Conservation (phyloP, 2,797 vertebrate species). For the Okamejei kenojei region DNA sequence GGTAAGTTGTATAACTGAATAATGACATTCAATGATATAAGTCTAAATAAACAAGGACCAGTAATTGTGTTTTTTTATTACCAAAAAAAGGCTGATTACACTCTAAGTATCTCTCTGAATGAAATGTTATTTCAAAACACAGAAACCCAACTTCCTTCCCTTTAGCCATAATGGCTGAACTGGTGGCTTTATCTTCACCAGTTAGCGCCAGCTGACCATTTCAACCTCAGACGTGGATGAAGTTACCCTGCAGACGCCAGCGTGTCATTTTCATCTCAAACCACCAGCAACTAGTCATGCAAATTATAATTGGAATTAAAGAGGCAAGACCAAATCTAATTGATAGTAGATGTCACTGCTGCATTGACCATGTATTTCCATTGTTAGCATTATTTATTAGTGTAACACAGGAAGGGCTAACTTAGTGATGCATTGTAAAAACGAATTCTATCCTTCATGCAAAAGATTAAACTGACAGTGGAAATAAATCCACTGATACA, state of each 20-base stretch:
- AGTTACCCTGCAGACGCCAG: not conserved
- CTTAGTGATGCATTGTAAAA: conserved; percentile 35
- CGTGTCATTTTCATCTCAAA: not conserved
- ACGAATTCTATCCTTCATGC: conserved; percentile 35
- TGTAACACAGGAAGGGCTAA: not conserved
- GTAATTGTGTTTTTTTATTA: not conserved
- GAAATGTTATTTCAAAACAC: not conserved
- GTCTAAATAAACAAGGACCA: too few species aligned
- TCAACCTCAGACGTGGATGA: not conserved
- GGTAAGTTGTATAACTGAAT: too few species aligned
- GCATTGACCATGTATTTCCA: not conserved
- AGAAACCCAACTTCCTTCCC: not conserved
- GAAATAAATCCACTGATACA: conserved; percentile 40
- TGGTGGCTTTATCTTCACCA: not conserved
- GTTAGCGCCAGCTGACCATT: not conserved
- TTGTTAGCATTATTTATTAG: not conserved
- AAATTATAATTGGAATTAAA: not conserved
- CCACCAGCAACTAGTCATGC: not conserved
- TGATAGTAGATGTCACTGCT: not conserved
- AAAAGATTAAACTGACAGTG: conserved; percentile 16
- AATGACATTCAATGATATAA: too few species aligned
- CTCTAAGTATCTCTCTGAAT: not conserved
- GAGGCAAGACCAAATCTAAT: not conserved
- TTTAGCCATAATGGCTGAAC: not conserved
- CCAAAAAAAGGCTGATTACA: not conserved